Evolutionary conservation across 2,888 invertebrate species (phyloP), one percentile per base, ranked within the genome.

Genomic region (Zygothrica quintamaculata): DNA sequence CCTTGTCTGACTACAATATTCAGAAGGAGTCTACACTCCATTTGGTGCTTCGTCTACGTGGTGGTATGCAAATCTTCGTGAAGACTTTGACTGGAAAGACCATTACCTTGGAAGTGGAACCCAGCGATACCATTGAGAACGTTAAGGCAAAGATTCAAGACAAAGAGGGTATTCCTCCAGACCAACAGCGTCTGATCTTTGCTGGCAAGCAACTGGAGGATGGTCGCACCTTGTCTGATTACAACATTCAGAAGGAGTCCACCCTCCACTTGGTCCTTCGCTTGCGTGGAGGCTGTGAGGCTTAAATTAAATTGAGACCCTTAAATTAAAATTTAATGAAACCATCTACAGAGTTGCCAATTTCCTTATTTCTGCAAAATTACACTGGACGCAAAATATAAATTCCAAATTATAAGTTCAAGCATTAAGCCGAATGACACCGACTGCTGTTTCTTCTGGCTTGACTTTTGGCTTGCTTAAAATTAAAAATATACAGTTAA

Each of bases 281-380:
- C 8, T 26, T 59, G 7, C 65, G 96, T 0, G 96, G 96, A 0
- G 93, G 97, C 29, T 96, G 68, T 80, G 66, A 58, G 74, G 79
- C 46, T 80, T 88, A 67, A 75, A 74, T 18, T 44, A 40, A 51
- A 25, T 37, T 46, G 11, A 31, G 34, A 39, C 7, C n/a, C 1
- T 8, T 13, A 39, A 31, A 65, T 47, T 50, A 59, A 44, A 25
- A 25, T 42, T 9, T 58, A 31, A 68, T 71, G 33, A 60, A 75
- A 33, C 68, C 37, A 34, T n/a, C n/a, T n/a, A 33, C 34, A 43
- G 62, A 3, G 75, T 64, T 69, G 22, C 37, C 33, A 26, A 76
- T 75, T 18, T 57, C 52, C 39, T 31, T 8, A 15, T 29, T 65
- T 57, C 57, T 64, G 26, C 66, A 55, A 57, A 58, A 51, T 43